Conservation (phyloP, 2,888 invertebrate genomes). For the Drosophila algonquin region DNA sequence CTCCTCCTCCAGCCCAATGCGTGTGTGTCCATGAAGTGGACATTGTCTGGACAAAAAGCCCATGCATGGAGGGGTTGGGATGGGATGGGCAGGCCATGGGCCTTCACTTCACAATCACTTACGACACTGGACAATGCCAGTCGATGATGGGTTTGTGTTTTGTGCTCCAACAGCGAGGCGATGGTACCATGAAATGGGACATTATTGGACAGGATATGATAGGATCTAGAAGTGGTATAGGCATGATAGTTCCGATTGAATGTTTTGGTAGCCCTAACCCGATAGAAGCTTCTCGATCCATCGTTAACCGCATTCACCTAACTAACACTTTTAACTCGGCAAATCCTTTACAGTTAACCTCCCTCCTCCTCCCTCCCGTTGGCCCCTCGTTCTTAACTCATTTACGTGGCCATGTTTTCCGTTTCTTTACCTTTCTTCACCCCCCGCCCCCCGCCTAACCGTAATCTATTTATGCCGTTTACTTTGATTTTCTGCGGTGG, state of each 20-base stretch:
- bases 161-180: background rate
- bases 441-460: background rate
- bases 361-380: background rate
- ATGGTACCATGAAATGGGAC: conserved; percentile 14
- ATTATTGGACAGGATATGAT: conserved; percentile 2
- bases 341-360: conserved; percentile 10
- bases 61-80: conserved; percentile 53
- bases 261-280: background rate
- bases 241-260: background rate
- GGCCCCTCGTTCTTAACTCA: conserved; percentile 52
- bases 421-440: conserved; percentile 36
- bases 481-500: conserved; percentile 59
- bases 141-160: conserved; percentile 31
- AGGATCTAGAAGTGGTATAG: background rate
- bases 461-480: conserved; percentile 72
- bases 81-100: conserved; percentile 25
- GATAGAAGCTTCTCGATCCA: background rate
- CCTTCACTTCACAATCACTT: conserved; percentile 55
- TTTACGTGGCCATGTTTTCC: conserved; percentile 64
- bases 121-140: conserved; percentile 42
- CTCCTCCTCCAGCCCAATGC: background rate
- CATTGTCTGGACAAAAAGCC: conserved; percentile 70
- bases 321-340: conserved; percentile 30
- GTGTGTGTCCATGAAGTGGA: conserved; percentile 47
- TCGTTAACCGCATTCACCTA: conserved; percentile 21